Evolutionary conservation across 2,888 invertebrate genomes (phyloP).

Genomic region (Rhaphigaster nebulosa): DNA sequence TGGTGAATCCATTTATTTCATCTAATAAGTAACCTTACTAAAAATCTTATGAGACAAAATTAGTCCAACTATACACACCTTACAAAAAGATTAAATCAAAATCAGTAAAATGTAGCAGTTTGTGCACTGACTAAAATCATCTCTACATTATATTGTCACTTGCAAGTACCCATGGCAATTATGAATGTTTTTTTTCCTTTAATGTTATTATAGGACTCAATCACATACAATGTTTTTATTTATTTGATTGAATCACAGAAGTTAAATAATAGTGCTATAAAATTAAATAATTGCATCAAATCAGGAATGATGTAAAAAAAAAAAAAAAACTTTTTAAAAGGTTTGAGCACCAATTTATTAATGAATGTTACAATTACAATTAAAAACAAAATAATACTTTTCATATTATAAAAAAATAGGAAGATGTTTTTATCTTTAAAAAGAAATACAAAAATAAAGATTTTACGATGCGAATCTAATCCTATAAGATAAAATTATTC

Average conservation of each 20-base stretch:
- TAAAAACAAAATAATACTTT: slow-evolving; percentile 49
- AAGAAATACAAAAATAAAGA: slow-evolving; percentile 48
- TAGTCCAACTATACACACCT: too few species aligned
- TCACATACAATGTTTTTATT: neutral
- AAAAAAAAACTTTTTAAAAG: neutral
- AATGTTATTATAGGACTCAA: too few species aligned
- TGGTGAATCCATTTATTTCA: too few species aligned
- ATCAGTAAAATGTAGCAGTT: too few species aligned
- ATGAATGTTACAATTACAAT: slow-evolving; percentile 37
- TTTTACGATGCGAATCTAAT: slow-evolving; percentile 37
- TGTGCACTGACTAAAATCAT: neutral
- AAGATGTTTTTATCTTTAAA: slow-evolving; percentile 36
- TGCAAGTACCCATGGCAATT: neutral
- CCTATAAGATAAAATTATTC: slow-evolving; percentile 15
- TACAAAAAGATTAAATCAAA: too few species aligned
- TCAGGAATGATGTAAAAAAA: neutral
- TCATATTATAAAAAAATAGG: slow-evolving; percentile 40
- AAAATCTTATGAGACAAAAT: too few species aligned
- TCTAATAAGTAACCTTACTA: too few species aligned
- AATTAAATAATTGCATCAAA: neutral
- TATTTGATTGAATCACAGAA: neutral
- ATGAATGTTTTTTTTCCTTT: neutral
- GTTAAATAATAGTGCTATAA: neutral
- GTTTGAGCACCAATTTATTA: slow-evolving; percentile 48
- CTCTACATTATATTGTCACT: neutral